Evolutionary conservation across 2,888 invertebrate species (phyloP).

Genomic region (Nowickia ferox): DNA sequence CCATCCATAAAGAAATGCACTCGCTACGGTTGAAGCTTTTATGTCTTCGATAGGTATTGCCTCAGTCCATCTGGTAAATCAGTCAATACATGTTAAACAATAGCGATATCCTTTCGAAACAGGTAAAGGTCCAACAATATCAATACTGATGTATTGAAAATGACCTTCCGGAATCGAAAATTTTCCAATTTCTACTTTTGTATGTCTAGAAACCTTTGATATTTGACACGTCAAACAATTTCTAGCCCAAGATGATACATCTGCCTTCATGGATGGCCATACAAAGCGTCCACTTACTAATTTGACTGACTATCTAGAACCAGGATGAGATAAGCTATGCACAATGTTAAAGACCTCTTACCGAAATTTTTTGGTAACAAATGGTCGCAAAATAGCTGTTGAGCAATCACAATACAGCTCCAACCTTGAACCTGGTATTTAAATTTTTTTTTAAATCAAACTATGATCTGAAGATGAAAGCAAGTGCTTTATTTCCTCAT

Average conservation of each 20-base stretch:
- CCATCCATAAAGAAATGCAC: conserved; percentile 33
- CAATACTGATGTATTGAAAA: conserved; percentile 21
- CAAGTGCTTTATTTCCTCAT: not conserved
- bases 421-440: not conserved
- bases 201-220: not conserved
- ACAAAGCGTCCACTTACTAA: not conserved
- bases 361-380: not conserved
- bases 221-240: conserved; percentile 4
- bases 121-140: conserved; percentile 16
- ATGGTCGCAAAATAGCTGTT: not conserved
- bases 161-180: not conserved
- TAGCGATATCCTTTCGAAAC: not conserved
- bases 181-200: conserved; percentile 2
- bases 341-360: not conserved
- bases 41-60: conserved; percentile 29
- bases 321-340: not conserved
- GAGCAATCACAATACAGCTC: conserved; percentile 20
- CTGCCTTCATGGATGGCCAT: conserved; percentile 1
- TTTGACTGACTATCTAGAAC: conserved; percentile 11
- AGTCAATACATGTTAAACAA: conserved; percentile 5
- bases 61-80: conserved; percentile 10
- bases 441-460: not conserved
- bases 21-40: conserved; percentile 19
- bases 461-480: not conserved
- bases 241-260: conserved; percentile 3